Base-by-base conservation (phyloP, 2,888 invertebrate genomes). In the Drosophila prolongata region DNA sequence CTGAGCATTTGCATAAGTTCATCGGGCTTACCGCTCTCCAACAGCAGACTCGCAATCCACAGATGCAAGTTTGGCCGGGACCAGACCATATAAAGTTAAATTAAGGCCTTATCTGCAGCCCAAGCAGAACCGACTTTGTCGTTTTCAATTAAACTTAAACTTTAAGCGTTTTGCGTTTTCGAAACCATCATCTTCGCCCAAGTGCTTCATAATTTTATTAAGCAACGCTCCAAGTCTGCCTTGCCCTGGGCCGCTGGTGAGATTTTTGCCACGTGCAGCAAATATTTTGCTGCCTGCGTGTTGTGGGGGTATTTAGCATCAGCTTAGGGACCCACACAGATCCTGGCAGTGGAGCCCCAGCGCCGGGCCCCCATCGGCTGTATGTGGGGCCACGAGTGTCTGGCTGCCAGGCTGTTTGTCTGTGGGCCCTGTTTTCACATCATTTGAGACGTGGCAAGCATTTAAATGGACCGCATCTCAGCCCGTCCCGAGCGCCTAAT, bases 141-240 rank as follows among this genome's bases (percentile, higher is more conserved):
- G 69, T 81, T 83, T 82, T 82, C 81, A 82, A 81, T 83, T 79
- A 81, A 71, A 78, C 78, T 83, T 77, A 60, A 79, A 73, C 62
- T 74, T 79, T 66, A 78, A 83, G 75, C 78, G 72, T 65, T 70
- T 68, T 42, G 24, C 59, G 60, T 67, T 75, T 69, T 59, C 8
- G 27, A 71, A 76, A 71, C 66, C 27, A 69, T 67, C 78, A 77
- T 67, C 71, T 78, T 78, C 62, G 30, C 56, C 68, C 55, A 34
- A 72, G 73, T 67, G 72, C 61, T 75, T 81, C 56, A 82, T 81
- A 83, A 75, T 83, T 81, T 77, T 68, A 82, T 79, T 75, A 75
- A 65, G 75, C 71, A 67, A 56, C 50, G 61, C 58, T 78, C 75
- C 46, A 35, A 27, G 52, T 50, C 54, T 35, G 57, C 38, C 43